Percentiles rank a stretch among this genome's conserved stretches.
These are phyloP conservation scores for Spodoptera frugiperda DNA, from an alignment of 1,140 invertebrate genomes.

Conservation along the genomic window DNA sequence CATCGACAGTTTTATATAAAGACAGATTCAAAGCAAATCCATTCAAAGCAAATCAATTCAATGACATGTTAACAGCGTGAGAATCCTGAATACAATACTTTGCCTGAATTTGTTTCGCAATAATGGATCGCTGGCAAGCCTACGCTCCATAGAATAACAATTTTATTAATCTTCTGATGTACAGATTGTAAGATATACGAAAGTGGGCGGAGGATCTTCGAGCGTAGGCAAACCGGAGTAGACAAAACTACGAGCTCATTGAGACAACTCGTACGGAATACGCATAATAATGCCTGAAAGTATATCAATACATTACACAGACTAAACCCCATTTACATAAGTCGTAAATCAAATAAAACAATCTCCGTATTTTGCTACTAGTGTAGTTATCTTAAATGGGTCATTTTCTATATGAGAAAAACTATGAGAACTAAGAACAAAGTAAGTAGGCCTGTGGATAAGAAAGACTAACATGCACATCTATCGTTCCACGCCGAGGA, in stretches of 20 bases:
- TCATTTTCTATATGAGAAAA: neutral
- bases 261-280: neutral
- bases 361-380: neutral
- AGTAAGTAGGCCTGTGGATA: constrained; percentile 24
- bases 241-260: constrained; percentile 60
- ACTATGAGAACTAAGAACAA: constrained; percentile 35
- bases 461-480: constrained; percentile 25
- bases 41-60: constrained; percentile 37
- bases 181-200: constrained; percentile 3
- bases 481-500: constrained; percentile 25
- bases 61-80: constrained; percentile 19
- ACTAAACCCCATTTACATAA: neutral
- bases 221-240: constrained; percentile 75
- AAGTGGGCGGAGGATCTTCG: constrained; percentile 67
- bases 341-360: no score
- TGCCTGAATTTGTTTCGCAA: constrained; percentile 44
- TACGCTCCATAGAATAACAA: constrained; percentile 47
- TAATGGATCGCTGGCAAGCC: constrained; percentile 42
- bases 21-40: constrained; percentile 39
- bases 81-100: constrained; percentile 33
- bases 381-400: neutral
- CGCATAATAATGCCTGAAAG: constrained; percentile 15
- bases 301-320: neutral
- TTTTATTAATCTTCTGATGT: constrained; percentile 51
- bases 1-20: constrained; percentile 16